Evolutionary conservation across 1,140 invertebrate genomes (phyloP), one percentile per base, ranked within the genome.

Genomic region (Sminthurinus signatus): DNA sequence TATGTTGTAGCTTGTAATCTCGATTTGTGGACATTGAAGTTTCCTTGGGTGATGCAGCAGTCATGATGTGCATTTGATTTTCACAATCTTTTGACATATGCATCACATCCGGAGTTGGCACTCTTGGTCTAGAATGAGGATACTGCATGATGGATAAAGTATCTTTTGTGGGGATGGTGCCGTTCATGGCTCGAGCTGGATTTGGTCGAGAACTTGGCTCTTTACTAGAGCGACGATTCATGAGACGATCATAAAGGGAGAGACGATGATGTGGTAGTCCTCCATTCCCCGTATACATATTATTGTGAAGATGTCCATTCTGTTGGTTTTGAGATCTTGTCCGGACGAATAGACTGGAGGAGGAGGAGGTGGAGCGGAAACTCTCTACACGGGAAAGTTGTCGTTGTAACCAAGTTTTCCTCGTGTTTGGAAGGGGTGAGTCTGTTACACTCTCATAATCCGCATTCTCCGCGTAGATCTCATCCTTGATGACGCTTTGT

Each of bases 401-500:
- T 25, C 88, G 79, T 60, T 87, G 86, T 61, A 92, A 85, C 89
- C 89, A 92, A 75, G 88, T 91, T 75, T 90, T 90, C n/a, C 88
- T 77, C 51, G 88, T 75, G 72, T 90, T 87, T 10, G 88, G 88
- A 69, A 92, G 79, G 1, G 89, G 89, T 0, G 89, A 91, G 70
- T 91, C 88, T 1, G 58, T 61, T 0, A 92, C 89, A 73, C 88
- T 91, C 76, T 91, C 89, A 88, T 48, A 28, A 23, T 10, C 50
- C 60, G 86, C 78, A 89, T 88, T 77, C 59, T 78, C 77, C 28
- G 88, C 88, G 72, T 91, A 92, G 72, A 88, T 86, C 76, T 91
- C 88, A 57, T 91, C 88, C 54, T 81, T 78, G 19, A 67, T 64
- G 43, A 77, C 72, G 83, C 70, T 84, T 82, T 56, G 80, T 82